A percentile compares a stretch with the other conserved stretches of the same genome.
phyloP scores from a whole-genome alignment of 2,113 vertebrate genomes.

The Agelaius phoeniceus region DNA sequence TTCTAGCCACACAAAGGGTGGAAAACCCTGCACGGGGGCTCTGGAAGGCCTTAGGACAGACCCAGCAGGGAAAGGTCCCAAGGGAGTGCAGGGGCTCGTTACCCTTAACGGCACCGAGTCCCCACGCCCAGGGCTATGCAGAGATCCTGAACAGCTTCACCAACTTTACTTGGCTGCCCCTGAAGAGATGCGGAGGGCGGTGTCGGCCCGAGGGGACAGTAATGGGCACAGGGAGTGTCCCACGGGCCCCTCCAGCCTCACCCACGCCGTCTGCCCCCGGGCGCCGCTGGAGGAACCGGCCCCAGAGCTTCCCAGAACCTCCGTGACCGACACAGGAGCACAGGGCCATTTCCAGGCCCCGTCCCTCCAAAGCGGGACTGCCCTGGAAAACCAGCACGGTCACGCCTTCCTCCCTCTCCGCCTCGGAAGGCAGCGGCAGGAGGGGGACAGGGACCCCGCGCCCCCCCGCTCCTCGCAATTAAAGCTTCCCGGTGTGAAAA shows the following conservation, averaged over 20 bases:
- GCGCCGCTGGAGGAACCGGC: background rate
- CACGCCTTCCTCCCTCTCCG: background rate
- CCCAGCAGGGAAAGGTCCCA: background rate
- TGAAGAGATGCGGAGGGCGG: background rate
- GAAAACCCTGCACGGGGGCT: background rate
- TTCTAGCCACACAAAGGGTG: background rate
- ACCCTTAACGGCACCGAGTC: background rate
- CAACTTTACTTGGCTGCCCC: background rate
- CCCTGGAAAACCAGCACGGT: background rate
- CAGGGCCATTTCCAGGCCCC: background rate
- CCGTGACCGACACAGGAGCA: background rate
- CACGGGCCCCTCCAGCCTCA: background rate
- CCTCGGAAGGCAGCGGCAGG: background rate
- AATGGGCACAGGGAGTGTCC: background rate
- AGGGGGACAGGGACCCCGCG: background rate
- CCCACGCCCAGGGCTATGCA: background rate
- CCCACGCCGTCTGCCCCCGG: background rate
- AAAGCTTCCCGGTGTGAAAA: background rate
- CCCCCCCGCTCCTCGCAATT: accelerated
- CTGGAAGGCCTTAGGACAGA: accelerated
- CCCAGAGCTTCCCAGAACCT: background rate
- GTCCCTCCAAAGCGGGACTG: background rate
- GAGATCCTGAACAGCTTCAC: background rate
- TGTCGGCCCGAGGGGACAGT: background rate
- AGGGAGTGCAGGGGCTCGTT: accelerated